Percentiles rank a stretch among this genome's conserved stretches.
Conservation (phyloP, 37 sponge, comb jelly and placozoan genomes). For the Bolinopsis microptera region DNA sequence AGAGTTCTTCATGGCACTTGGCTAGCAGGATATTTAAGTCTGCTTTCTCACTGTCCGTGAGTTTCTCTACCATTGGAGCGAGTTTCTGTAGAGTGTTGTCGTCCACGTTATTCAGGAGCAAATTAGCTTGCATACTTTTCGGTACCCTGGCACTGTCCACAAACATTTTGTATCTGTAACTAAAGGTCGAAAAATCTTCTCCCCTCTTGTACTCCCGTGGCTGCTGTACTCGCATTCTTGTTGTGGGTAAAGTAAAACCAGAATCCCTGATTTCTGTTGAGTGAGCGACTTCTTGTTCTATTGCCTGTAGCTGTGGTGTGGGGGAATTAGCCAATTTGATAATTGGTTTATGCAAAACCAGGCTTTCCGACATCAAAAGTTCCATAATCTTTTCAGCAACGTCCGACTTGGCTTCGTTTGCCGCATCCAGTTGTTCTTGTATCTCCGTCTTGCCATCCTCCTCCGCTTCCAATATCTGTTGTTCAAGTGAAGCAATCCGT, state of each 20-base stretch:
- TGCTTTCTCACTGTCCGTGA: slow-evolving; percentile 4
- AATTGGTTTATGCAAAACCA: too few species aligned
- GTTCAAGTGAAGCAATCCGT: too few species aligned
- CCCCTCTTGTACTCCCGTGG: slow-evolving; percentile 26
- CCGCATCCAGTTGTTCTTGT: background rate
- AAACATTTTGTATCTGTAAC: too few species aligned
- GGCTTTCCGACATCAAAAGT: background rate
- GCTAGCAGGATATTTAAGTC: background rate
- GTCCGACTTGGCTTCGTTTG: background rate
- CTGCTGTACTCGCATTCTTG: slow-evolving; percentile 11
- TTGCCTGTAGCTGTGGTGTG: background rate
- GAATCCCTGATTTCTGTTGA: too few species aligned
- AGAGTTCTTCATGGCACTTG: background rate
- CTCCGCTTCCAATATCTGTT: background rate
- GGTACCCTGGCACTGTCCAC: background rate
- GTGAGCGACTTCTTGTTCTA: too few species aligned
- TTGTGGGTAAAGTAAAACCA: background rate
- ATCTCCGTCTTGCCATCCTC: background rate
- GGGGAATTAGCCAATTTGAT: background rate
- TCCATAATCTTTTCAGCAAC: background rate
- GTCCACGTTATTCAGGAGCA: slow-evolving; percentile 16
- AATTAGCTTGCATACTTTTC: background rate
- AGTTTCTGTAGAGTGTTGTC: too few species aligned
- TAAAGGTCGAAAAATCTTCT: background rate
- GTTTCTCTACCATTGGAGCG: background rate